Base-by-base conservation (phyloP, 2,888 invertebrate genomes). In the Drosophila prostipennis region DNA sequence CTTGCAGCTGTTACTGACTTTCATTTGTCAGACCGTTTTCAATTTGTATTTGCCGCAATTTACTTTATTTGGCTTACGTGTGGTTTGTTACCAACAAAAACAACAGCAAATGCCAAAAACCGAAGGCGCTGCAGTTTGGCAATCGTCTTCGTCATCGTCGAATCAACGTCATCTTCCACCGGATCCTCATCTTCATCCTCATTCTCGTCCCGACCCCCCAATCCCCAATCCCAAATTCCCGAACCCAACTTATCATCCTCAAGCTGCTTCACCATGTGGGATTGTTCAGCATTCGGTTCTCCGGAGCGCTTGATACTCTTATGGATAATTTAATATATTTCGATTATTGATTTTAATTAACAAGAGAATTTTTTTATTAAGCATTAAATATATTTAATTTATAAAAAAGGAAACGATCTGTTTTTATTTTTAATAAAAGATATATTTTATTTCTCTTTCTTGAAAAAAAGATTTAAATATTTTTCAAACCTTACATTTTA, bases 1-100 rank as follows among this genome's bases (percentile, higher is more conserved):
- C 26, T 52, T 52, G 77, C 80, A 80, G 80, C 78, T 80, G 80
- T 40, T 80, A 64, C 56, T 61, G 69, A 56, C 65, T 65, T 81
- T 80, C 68, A 76, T 78, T 80, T 78, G 79, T 48, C 78, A 59
- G 69, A 53, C 71, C 71, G 70, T 60, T 72, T 72, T 55, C 55
- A 68, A 68, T 68, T 68, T 56, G 48, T 68, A 56, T 68, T 68
- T 68, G 68, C 68, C 51, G 69, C 56, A 56, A 68, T 68, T 68
- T 68, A 68, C 69, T 68, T 68, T 56, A 69, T 49, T 51, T 69
- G 43, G 19, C 56, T 69, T 68, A 68, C 68, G 56, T 68, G 68
- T 51, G 49, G 69, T 51, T 68, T 55, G 56, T 68, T 55, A 68
- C 48, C 67, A 65, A 65, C 52, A 64, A 45, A 26, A 52, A 52